Conservation (phyloP, 2,888 invertebrate genomes). For the Aquatica leii region DNA sequence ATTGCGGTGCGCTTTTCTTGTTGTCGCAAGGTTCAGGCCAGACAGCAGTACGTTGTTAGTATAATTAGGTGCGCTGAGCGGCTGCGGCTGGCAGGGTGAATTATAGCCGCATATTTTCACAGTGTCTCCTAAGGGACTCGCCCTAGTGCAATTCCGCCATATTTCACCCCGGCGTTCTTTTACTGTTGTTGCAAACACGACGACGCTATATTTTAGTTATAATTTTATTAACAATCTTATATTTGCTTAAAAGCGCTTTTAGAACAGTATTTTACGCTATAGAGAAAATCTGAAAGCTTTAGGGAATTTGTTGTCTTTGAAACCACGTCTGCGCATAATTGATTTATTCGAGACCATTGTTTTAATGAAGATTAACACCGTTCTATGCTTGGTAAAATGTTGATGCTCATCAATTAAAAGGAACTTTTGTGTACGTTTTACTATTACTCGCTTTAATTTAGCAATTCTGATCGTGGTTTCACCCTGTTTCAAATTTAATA, state of each 20-base stretch:
- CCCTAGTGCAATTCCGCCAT: conserved; percentile 22
- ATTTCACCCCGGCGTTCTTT: conserved; percentile 17
- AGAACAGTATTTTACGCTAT: no score
- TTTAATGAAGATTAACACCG: conserved; percentile 26
- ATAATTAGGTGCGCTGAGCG: conserved; percentile 42
- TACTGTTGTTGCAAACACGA: conserved; percentile 1
- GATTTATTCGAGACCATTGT: conserved; percentile 21
- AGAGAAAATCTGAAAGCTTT: no score
- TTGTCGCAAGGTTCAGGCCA: conserved; percentile 26
- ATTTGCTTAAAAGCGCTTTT: no score
- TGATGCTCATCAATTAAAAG: conserved; percentile 13
- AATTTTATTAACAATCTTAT: background rate
- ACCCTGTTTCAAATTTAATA: conserved; percentile 25
- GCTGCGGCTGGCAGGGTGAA: conserved; percentile 41
- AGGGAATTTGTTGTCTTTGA: background rate
- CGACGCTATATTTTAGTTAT: conserved; percentile 12
- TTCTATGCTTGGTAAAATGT: conserved; percentile 13
- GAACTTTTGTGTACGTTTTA: conserved; percentile 18
- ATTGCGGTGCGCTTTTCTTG: conserved; percentile 32
- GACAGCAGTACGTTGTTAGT: conserved; percentile 32
- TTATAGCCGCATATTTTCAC: conserved; percentile 37
- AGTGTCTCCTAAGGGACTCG: conserved; percentile 24
- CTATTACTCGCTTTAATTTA: conserved; percentile 25
- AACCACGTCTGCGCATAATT: conserved; percentile 9
- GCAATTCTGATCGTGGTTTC: conserved; percentile 25